Evolutionary conservation across 2,797 vertebrate species (phyloP), one percentile per base, ranked within the genome.

Genomic region (Lutjanus campechanus): DNA sequence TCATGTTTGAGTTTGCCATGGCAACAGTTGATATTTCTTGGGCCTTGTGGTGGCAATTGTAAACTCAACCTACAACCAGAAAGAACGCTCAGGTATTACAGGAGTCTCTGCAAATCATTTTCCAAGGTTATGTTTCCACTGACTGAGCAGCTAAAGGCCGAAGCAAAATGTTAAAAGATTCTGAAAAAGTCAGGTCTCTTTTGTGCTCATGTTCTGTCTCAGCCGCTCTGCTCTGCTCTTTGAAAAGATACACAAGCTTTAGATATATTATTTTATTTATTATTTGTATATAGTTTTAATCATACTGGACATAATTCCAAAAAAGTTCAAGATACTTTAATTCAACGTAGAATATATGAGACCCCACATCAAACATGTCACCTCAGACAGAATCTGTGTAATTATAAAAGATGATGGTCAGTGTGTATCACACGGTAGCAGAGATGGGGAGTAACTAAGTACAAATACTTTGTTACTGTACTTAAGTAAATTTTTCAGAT

Each of bases 1-100:
- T 54, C 78, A 73, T 65, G 76, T 76, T 69, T 63, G 50, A 43
- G 40, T 65, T 82, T 68, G 40, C 67, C 81, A 87, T 82, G 79
- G 67, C 65, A 82, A 84, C 85, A 55, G 22, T n/a, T 43, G 19
- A 62, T 50, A 58, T 80, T 64, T 82, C 41, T n/a, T 63, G 64
- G 22, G 25, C 56, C 29, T 25, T n/a, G 60, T 47, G 7, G 53
- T 25, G 19, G n/a, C 7, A 51, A 17, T 20, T 43, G 19, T 44
- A 22, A 47, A 20, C 25, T 71, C 29, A 49, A 53, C 20, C 6
- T 41, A 19, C 7, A 70, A 69, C 16, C 25, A 58, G 63, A 76
- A 41, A 36, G 5, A 54, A 62, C 17, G 17, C 13, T 69, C 40
- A 22, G 53, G 25, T 25, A 20, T 67, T 25, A 46, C 8, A 69